These are phyloP conservation scores for Galaxea fascicularis DNA, from an alignment of 92 coral and sea anemone genomes.

Conservation along the genomic window DNA sequence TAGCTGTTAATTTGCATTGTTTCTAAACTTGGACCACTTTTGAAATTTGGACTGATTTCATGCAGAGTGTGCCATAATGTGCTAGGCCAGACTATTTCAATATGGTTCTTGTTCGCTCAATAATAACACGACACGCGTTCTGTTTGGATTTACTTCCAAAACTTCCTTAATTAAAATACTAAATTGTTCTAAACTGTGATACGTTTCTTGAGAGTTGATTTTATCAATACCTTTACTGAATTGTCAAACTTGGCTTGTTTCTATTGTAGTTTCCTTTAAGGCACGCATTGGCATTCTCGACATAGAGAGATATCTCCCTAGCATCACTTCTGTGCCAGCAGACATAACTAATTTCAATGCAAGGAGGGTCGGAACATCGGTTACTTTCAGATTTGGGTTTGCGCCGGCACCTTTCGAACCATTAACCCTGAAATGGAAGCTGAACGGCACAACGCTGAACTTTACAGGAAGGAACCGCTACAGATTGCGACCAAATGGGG, in stretches of 20 bases:
- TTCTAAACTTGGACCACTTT: too few species aligned
- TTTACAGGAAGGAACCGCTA: neutral
- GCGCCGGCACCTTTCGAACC: neutral
- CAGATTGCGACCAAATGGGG: neutral
- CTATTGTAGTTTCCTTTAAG: constrained; percentile 28
- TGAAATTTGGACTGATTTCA: too few species aligned
- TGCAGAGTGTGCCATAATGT: too few species aligned
- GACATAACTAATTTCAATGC: constrained; percentile 38
- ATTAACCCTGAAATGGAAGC: constrained; percentile 30
- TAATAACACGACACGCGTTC: too few species aligned
- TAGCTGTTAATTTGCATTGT: too few species aligned
- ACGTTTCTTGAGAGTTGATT: too few species aligned
- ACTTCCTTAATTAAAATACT: too few species aligned
- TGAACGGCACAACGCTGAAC: constrained; percentile 38
- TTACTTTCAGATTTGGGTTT: neutral
- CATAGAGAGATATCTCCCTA: constrained; percentile 4
- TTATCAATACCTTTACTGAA: too few species aligned
- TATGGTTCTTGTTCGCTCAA: too few species aligned
- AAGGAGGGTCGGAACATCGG: neutral
- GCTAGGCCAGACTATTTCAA: too few species aligned
- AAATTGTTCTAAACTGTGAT: too few species aligned
- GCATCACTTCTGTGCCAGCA: neutral
- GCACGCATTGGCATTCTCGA: constrained; percentile 30
- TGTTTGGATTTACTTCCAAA: too few species aligned
- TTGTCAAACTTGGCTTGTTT: neutral